Evolutionary conservation across 2,113 vertebrate genomes (phyloP), one percentile per base, ranked within the genome.

Genomic region (Nymphicus hollandicus): DNA sequence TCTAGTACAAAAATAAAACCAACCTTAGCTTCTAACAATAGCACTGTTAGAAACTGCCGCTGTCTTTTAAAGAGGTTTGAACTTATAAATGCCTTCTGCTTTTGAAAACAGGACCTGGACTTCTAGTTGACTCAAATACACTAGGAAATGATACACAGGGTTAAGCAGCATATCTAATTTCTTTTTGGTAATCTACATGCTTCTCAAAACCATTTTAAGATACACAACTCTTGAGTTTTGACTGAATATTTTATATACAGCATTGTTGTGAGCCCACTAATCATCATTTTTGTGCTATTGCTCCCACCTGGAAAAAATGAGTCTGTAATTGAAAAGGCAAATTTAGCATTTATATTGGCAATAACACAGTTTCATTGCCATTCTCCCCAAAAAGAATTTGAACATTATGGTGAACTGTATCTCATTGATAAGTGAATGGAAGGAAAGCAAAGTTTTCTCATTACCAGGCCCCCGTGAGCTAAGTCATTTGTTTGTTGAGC

Each of bases 281-380:
- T 95, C 77, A 96, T 83, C 0, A 81, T 84, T 92, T 89, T 92
- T 84, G 56, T 25, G 86, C 52, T 79, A 49, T 56, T 87, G 39
- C 78, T 89, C 46, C 81, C 53, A 81, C 63, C 31, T 81, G 41
- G 58, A 91, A 95, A 89, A 41, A 95, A 85, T 69, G 9, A 76
- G 53, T n/a, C 73, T 79, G 44, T 95, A 97, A 95, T 23, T 89
- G 73, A 95, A 95, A 95, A 92, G 66, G 77, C 33, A 89, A 87
- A 89, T 94, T 95, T 94, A 95, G 49, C 73, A 89, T 95, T 96
- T 94, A 80, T 87, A 89, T 78, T 89, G 28, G 41, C 91, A 92
- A 92, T 77, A 89, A 61, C 47, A 86, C 8, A 82, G 46, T 79
- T 95, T 69, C 73, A 61, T 69, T 92, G 56, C 63, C 46, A 46